phyloP scores from a whole-genome alignment of 2,113 vertebrate genomes.

The Actinemys pallida region DNA sequence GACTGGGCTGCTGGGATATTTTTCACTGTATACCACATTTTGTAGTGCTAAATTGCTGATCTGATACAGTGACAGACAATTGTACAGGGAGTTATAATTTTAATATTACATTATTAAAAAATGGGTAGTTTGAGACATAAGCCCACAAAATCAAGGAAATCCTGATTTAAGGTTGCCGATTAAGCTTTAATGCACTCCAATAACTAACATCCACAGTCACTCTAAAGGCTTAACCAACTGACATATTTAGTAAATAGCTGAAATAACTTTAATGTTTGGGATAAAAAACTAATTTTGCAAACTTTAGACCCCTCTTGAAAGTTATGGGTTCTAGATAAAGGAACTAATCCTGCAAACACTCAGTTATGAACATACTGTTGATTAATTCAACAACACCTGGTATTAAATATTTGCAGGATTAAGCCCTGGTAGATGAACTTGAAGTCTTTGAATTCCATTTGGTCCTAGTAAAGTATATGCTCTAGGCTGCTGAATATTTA shows the following conservation, averaged over 20 bases:
- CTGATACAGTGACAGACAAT: conserved; percentile 15
- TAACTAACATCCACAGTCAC: background rate
- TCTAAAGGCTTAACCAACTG: background rate
- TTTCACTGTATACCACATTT: conserved; percentile 3
- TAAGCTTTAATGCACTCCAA: background rate
- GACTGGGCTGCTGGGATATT: conserved; percentile 27
- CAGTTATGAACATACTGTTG: background rate
- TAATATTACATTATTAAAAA: conserved; percentile 32
- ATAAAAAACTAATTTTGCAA: background rate
- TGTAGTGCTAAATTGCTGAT: conserved; percentile 57
- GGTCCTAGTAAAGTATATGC: background rate
- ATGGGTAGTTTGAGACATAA: background rate
- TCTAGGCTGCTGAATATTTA: rapidly evolving
- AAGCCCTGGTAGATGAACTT: background rate
- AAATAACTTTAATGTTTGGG: conserved; percentile 5
- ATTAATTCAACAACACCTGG: background rate
- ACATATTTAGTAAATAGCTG: background rate
- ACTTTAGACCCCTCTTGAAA: background rate
- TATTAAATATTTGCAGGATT: background rate
- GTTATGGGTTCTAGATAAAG: background rate
- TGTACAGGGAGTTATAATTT: conserved; percentile 26
- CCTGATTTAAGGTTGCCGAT: background rate
- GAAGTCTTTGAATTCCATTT: background rate
- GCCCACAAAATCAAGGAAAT: conserved; percentile 14
- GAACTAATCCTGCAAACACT: background rate